Evolutionary conservation across 2,113 vertebrate species (phyloP).

Genomic region (Brachionichthys hirsutus): DNA sequence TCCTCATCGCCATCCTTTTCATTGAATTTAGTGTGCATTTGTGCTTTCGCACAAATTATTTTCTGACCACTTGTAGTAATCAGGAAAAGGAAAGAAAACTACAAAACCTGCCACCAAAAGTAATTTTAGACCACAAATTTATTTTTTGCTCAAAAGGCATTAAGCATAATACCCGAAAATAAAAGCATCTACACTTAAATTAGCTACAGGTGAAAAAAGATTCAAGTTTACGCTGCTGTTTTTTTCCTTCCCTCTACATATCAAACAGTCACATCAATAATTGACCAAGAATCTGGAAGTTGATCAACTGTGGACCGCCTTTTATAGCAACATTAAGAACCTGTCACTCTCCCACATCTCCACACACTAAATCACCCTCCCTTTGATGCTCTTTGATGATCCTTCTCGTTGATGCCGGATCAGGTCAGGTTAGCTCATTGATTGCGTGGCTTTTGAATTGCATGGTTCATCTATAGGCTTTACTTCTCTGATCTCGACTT

Average conservation of each 20-base stretch:
- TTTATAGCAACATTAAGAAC: conserved; percentile 42
- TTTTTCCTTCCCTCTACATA: conserved; percentile 24
- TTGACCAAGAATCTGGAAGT: conserved; percentile 26
- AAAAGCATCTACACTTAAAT: conserved; percentile 7
- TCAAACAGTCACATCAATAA: conserved; percentile 54
- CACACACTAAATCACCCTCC: conserved; percentile 23
- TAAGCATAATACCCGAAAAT: not conserved
- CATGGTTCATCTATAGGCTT: conserved; percentile 50
- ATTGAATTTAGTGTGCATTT: too few relatives aligned
- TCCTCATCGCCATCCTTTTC: not conserved
- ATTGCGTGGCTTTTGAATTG: conserved; percentile 70
- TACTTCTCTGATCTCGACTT: conserved; percentile 55
- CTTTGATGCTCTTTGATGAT: conserved; percentile 71
- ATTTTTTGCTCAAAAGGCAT: too few relatives aligned
- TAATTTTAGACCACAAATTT: too few relatives aligned
- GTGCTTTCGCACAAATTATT: too few relatives aligned
- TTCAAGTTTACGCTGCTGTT: not conserved
- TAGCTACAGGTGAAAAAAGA: not conserved
- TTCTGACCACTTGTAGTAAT: too few relatives aligned
- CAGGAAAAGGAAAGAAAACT: too few relatives aligned
- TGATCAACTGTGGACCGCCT: conserved; percentile 40
- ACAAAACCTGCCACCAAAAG: too few relatives aligned
- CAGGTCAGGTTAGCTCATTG: conserved; percentile 67
- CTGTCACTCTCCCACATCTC: conserved; percentile 12
- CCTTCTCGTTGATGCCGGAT: conserved; percentile 58